Evolutionary conservation across 2,888 invertebrate species (phyloP).

Genomic region (Bellardia pandia): DNA sequence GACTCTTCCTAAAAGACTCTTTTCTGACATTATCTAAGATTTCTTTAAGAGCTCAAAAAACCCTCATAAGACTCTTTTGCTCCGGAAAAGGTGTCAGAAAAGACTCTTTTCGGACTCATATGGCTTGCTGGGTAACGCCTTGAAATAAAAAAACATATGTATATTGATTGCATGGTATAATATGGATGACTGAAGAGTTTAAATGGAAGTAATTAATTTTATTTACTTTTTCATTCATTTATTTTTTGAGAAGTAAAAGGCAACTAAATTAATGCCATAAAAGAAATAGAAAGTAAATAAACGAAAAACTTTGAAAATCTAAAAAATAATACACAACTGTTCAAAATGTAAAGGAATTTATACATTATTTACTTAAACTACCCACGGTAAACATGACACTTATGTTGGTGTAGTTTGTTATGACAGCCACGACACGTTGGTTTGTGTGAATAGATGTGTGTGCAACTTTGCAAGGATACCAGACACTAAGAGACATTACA

Average conservation of each 20-base stretch:
- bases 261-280: neutral
- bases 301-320: neutral
- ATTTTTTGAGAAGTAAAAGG: conserved; percentile 25
- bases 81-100: too few species aligned
- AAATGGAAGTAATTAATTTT: conserved; percentile 49
- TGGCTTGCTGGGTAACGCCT: too few species aligned
- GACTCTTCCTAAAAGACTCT: too few species aligned
- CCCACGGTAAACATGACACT: neutral
- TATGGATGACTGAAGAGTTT: conserved; percentile 22
- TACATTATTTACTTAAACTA: neutral
- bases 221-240: neutral
- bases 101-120: too few species aligned
- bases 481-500: neutral
- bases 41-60: too few species aligned
- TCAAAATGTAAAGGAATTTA: neutral
- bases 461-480: too few species aligned
- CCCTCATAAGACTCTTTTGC: too few species aligned
- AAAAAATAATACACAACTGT: too few species aligned
- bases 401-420: neutral
- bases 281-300: conserved; percentile 35
- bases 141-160: neutral
- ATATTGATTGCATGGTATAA: conserved; percentile 15
- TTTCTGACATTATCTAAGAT: too few species aligned
- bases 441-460: too few species aligned
- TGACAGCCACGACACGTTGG: neutral